Conservation (phyloP, 2,113 vertebrate species). For the Struthio camelus region DNA sequence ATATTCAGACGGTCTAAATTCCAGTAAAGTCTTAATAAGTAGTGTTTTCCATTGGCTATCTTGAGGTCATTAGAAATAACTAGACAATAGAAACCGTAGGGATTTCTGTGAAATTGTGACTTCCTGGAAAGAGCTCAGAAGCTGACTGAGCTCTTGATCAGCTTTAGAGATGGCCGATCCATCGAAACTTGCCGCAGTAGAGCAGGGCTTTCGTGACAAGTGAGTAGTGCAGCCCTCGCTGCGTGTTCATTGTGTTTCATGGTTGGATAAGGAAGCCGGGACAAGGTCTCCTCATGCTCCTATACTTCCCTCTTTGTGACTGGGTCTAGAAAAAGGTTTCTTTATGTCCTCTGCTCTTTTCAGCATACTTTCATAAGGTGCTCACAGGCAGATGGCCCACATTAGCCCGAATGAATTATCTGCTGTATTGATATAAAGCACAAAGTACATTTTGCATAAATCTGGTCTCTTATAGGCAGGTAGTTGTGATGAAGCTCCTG, state of each 20-base stretch:
- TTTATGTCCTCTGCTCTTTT: background rate
- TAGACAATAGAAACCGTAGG: background rate
- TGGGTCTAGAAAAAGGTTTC: background rate
- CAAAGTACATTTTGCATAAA: background rate
- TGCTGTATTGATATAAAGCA: background rate
- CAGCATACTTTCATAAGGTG: background rate
- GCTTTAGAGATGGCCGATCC: background rate
- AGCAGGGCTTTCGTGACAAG: background rate
- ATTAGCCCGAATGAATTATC: slow-evolving; percentile 17
- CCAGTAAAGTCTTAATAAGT: background rate
- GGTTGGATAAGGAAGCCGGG: background rate
- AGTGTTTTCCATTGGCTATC: background rate
- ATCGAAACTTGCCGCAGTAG: background rate
- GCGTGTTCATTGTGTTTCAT: background rate
- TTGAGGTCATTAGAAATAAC: background rate
- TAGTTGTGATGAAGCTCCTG: background rate
- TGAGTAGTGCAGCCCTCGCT: background rate
- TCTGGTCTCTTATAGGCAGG: background rate
- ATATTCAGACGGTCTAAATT: background rate
- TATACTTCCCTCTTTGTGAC: background rate
- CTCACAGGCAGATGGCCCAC: background rate
- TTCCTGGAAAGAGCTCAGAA: background rate
- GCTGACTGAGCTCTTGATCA: background rate
- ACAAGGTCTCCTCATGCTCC: background rate
- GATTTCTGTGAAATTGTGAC: background rate